Conservation (phyloP, 30 jellyfish, hydroid and myxozoan genomes). For the Hydractinia echinata region DNA sequence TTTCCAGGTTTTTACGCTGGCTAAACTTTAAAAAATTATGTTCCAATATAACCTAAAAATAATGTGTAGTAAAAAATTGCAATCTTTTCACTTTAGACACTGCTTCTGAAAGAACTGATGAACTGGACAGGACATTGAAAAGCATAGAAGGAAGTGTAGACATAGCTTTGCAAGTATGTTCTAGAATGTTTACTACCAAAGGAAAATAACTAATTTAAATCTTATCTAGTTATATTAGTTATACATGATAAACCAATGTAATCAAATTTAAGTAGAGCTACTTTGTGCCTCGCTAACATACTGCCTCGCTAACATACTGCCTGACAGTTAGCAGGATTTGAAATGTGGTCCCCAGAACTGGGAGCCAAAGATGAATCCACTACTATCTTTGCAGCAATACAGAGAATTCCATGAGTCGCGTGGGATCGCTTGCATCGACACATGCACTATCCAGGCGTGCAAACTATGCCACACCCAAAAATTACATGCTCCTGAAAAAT, state of each 20-base stretch:
- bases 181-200: background rate
- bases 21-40: too few species aligned
- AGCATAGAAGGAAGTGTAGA: conserved; percentile 87
- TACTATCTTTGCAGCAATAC: too few species aligned
- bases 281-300: background rate
- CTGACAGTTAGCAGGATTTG: too few species aligned
- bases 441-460: too few species aligned
- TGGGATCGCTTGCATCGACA: too few species aligned
- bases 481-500: too few species aligned
- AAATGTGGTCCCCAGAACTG: too few species aligned
- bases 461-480: too few species aligned
- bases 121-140: conserved; percentile 58
- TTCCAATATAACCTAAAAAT: too few species aligned
- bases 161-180: conserved; percentile 67
- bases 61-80: background rate
- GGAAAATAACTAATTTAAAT: background rate
- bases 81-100: conserved; percentile 29
- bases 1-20: too few species aligned
- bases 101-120: conserved; percentile 63
- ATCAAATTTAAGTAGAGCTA: background rate
- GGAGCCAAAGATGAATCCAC: too few species aligned
- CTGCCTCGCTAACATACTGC: background rate
- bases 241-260: background rate
- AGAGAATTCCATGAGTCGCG: too few species aligned
- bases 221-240: background rate